Conservation (phyloP, 2,797 vertebrate species). For the Steatocranus sp. region DNA sequence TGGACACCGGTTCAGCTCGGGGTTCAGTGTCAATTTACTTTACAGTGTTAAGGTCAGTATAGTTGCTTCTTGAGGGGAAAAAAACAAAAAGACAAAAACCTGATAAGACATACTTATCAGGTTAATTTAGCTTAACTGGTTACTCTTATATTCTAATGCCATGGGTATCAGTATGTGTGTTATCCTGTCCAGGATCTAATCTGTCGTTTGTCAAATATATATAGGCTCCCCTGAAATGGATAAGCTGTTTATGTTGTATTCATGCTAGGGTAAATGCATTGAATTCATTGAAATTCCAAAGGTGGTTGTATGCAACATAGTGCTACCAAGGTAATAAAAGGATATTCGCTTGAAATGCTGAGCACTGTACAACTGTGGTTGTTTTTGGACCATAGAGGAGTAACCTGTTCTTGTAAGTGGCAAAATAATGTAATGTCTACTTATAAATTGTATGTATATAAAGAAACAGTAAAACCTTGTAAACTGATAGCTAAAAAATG, state of each 20-base stretch:
- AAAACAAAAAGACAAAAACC: background rate
- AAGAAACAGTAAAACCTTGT: background rate
- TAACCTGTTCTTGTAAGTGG: background rate
- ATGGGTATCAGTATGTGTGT: background rate
- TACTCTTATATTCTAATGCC: background rate
- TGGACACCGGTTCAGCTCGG: background rate
- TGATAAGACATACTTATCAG: background rate
- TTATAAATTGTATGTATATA: background rate
- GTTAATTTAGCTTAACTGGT: background rate
- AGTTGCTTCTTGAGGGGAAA: background rate
- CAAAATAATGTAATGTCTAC: background rate
- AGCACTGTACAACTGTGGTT: background rate
- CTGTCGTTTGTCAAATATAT: background rate
- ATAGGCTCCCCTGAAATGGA: background rate
- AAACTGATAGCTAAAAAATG: background rate
- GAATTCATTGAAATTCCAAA: background rate
- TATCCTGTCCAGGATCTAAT: background rate
- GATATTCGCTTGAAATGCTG: background rate
- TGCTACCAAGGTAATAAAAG: background rate
- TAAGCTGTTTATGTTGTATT: background rate
- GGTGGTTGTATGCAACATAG: background rate
- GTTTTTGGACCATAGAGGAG: background rate
- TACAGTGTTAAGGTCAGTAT: background rate
- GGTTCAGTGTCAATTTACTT: background rate
- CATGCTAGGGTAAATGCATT: background rate